Evolutionary conservation across 2,888 invertebrate genomes (phyloP).

Genomic region (Phyllotreta striolata): DNA sequence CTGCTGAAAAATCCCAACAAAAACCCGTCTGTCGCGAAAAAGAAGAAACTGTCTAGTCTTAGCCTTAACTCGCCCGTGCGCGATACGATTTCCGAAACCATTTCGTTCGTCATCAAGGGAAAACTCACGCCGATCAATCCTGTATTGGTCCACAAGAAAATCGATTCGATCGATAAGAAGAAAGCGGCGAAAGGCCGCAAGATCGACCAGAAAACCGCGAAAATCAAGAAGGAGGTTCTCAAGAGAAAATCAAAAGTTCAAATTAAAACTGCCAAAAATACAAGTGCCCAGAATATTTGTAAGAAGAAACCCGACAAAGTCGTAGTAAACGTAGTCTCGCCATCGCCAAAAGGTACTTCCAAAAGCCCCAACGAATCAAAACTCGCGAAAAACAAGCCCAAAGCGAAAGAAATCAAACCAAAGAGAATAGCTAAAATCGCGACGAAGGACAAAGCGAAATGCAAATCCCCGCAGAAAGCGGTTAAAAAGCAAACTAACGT

Average conservation of each 20-base stretch:
- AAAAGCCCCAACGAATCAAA: slow-evolving; percentile 24
- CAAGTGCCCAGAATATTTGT: slow-evolving; percentile 40
- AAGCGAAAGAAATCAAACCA: slow-evolving; percentile 37
- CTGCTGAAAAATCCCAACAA: slow-evolving; percentile 33
- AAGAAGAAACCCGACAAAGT: slow-evolving; percentile 38
- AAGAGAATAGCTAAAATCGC: slow-evolving; percentile 30
- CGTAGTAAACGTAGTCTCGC: slow-evolving; percentile 25
- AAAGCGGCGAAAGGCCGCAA: slow-evolving; percentile 32
- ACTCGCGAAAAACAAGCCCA: slow-evolving; percentile 20
- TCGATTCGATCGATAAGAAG: slow-evolving; percentile 42
- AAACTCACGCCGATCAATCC: slow-evolving; percentile 56
- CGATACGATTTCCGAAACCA: slow-evolving; percentile 58
- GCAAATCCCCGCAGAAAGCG: slow-evolving; percentile 48
- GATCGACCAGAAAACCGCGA: slow-evolving; percentile 23
- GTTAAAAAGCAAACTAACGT: slow-evolving; percentile 45
- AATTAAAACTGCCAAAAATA: slow-evolving; percentile 50
- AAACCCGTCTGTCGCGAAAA: slow-evolving; percentile 44
- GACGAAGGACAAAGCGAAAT: slow-evolving; percentile 49
- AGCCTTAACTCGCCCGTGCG: slow-evolving; percentile 47
- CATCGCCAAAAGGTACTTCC: slow-evolving; percentile 30
- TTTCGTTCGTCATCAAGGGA: slow-evolving; percentile 59
- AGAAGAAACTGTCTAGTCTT: slow-evolving; percentile 45
- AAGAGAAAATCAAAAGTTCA: slow-evolving; percentile 44
- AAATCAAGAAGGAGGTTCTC: slow-evolving; percentile 42
- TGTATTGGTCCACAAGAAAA: slow-evolving; percentile 41